A percentile compares a stretch with the other conserved stretches of the same genome.
Evolutionary conservation across 2,797 vertebrate genomes (phyloP).

Genomic region (Luscinia megarhynchos): DNA sequence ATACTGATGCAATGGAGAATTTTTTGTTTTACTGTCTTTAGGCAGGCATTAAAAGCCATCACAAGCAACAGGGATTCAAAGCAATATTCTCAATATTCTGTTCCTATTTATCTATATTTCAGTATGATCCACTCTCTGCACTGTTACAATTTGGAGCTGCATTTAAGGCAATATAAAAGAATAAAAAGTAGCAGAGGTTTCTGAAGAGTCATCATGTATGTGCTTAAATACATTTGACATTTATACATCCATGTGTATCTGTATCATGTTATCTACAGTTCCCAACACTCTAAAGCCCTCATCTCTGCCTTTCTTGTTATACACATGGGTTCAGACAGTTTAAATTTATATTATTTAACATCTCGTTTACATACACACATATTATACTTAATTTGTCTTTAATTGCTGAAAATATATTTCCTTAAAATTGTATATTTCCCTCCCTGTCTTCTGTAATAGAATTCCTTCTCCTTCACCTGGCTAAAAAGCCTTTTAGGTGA

Average conservation of each 20-base stretch:
- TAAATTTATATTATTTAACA: not conserved
- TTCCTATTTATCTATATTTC: not conserved
- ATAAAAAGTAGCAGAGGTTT: not conserved
- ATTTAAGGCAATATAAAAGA: not conserved
- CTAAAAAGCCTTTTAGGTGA: conserved; percentile 23
- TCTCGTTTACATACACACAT: not conserved
- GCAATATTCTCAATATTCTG: not conserved
- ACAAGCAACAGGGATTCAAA: not conserved
- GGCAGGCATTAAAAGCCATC: not conserved
- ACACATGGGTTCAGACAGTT: not conserved
- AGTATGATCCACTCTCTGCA: not conserved
- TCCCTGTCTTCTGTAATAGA: not conserved
- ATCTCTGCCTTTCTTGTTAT: not conserved
- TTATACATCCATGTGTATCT: not conserved
- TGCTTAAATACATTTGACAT: not conserved
- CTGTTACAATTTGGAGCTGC: not conserved
- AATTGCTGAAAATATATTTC: conserved; percentile 23
- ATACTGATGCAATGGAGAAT: not conserved
- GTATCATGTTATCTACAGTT: not conserved
- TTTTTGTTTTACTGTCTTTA: not conserved
- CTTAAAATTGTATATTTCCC: not conserved
- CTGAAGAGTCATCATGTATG: not conserved
- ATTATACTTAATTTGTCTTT: conserved; percentile 38
- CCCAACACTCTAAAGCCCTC: not conserved
- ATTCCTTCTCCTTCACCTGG: not conserved